Percentiles rank a stretch among this genome's conserved stretches.
phyloP scores from a whole-genome alignment of 2,888 invertebrate genomes.

The Myopa testacea region DNA sequence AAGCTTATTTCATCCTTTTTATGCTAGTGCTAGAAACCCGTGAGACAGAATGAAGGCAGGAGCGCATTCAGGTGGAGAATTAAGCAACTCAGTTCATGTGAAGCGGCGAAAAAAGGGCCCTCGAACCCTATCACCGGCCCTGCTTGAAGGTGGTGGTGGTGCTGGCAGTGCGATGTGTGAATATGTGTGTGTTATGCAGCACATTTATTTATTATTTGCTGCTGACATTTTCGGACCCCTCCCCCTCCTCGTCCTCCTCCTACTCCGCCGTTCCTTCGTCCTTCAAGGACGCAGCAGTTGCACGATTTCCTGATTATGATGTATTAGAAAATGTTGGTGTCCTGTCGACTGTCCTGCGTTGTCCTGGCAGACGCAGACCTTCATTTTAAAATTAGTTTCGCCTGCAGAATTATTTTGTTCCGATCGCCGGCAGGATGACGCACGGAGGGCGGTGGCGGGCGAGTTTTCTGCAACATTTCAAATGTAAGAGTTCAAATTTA shows the following conservation, averaged over 20 bases:
- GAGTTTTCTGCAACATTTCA: too few species aligned
- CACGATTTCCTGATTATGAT: constrained; percentile 33
- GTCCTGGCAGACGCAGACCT: background rate
- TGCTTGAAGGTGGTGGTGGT: background rate
- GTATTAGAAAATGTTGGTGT: constrained; percentile 27
- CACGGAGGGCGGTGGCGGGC: background rate
- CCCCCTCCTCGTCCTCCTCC: background rate
- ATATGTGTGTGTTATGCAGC: constrained; percentile 6
- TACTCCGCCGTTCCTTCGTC: background rate
- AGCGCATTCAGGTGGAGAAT: background rate
- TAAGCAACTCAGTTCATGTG: background rate
- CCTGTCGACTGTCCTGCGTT: constrained; percentile 11
- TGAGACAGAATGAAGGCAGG: background rate
- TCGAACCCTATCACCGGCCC: background rate
- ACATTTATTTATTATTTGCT: constrained; percentile 45
- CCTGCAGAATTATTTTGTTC: background rate
- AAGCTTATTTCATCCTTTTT: constrained; percentile 28
- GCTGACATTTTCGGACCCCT: constrained; percentile 34
- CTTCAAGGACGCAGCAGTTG: constrained; percentile 8
- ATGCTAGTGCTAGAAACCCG: background rate
- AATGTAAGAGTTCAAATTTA: background rate
- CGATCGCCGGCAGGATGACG: background rate
- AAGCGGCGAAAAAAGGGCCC: too few species aligned
- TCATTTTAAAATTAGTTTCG: constrained; percentile 13
- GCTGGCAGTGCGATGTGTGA: background rate